Base-by-base conservation (phyloP, 1,140 invertebrate species). In the Colletes latitarsis region DNA sequence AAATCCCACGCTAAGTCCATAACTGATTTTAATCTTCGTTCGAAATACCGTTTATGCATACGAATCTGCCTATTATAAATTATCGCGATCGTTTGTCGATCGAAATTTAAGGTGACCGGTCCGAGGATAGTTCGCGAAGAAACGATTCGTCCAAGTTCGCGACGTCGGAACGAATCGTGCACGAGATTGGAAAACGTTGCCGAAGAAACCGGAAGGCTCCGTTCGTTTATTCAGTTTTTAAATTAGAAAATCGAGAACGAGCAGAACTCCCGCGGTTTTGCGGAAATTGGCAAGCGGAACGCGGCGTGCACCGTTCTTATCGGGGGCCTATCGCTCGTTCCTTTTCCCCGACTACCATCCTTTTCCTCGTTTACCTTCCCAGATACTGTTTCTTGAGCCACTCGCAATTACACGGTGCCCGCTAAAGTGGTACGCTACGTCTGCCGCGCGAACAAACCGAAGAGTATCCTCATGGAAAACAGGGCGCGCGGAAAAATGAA, bases 361-460 rank as follows among this genome's bases (percentile, higher is more conserved):
- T 43, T 52, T 57, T 21, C 19, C 41, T 63, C 60, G 58, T 78
- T 79, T 64, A 53, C 74, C 74, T 49, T 14, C 63, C 30, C n/a
- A 53, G 77, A 74, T 75, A 74, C 55, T 58, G 72, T 81, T 75
- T 60, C 77, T 80, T 60, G 71, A 80, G 58, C 52, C 30, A 9
- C 63, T 63, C 62, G 77, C 63, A 80, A 81, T 81, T 75, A 81
- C 78, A 68, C 72, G 63, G 53, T 55, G 43, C 30, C 46, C 63
- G 49, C 39, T 69, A 41, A 77, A 79, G 60, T 73, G 52, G 69
- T 64, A 41, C 70, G n/a, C 64, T 19, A 30, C 60, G 63, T 9
- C 52, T 66, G 58, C 49, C 46, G n/a, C 46, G 39, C 77, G 53
- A 77, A 58, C 53, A 10, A 8, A 10, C 19, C 19, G 8, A n/a